Evolutionary conservation across 2,888 invertebrate genomes (phyloP).

Genomic region (Allacma fusca): DNA sequence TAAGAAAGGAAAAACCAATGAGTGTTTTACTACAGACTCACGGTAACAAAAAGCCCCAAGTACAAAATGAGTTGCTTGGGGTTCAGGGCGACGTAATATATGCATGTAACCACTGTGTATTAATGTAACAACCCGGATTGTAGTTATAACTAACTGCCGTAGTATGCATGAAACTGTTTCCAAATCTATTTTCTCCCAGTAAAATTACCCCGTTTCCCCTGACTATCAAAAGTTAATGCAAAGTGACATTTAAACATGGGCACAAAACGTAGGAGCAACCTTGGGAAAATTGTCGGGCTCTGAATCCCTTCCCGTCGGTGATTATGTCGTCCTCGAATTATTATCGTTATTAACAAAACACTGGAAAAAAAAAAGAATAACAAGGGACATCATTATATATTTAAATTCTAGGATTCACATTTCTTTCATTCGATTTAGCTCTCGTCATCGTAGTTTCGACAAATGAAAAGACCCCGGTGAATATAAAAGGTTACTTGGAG

Average conservation of each 20-base stretch:
- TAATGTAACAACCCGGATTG: neutral
- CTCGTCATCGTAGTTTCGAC: neutral
- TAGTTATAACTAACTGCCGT: too few relatives aligned
- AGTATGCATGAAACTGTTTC: too few relatives aligned
- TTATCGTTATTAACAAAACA: neutral
- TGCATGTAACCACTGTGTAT: neutral
- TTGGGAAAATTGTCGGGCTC: too few relatives aligned
- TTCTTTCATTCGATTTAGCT: neutral
- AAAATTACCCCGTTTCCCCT: too few relatives aligned
- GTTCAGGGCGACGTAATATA: neutral
- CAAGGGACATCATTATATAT: slow-evolving; percentile 20
- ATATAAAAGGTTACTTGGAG: neutral
- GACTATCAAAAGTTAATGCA: too few relatives aligned
- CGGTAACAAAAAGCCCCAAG: neutral
- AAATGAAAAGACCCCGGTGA: neutral
- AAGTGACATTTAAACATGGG: too few relatives aligned
- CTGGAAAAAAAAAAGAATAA: slow-evolving; percentile 7
- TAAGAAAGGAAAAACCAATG: neutral
- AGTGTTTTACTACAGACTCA: neutral
- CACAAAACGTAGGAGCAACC: too few relatives aligned
- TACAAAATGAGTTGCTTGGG: neutral
- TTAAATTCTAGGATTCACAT: slow-evolving; percentile 9
- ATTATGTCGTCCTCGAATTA: neutral
- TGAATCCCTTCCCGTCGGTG: neutral
- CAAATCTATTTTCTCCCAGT: too few relatives aligned